Evolutionary conservation across 1,140 invertebrate genomes (phyloP), one percentile per base, ranked within the genome.

Genomic region (Mylabris phalerata): DNA sequence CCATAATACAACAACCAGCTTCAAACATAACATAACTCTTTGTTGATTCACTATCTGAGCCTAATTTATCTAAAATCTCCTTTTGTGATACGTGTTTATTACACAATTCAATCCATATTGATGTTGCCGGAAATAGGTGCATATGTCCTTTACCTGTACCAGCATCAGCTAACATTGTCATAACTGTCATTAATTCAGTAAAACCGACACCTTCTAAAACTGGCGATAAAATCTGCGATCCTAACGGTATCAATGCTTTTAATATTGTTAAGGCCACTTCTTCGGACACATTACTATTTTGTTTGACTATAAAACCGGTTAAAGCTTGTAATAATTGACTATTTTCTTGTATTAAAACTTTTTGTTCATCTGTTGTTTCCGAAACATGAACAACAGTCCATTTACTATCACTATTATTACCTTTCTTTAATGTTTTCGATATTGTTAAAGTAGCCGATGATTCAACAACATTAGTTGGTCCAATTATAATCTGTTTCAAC

Each of bases 121-220:
- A 84, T 26, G 67, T 67, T 3, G 90, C 88, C 60, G 86, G 84
- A 67, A 96, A 93, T 3, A 96, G 72, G 19, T 84, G 77, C 1
- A 83, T 73, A 73, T 96, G 92, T 1, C 92, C 90, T 41, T 80
- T 79, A 25, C 85, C 84, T 7, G 82, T 79, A 19, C 90, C 86
- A 32, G 89, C 87, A 71, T 92, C 88, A 0, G 93, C 92, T 54
- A 96, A 74, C 2, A 86, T 91, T 3, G 89, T 88, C 81, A 87
- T 83, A 59, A 93, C 84, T 60, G 86, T 81, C 79, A 96, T 86
- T 9, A 95, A 77, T 68, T 92, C 88, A 5, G 87, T 82, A 68
- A 93, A 92, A 26, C 88, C 87, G 43, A 82, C 78, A 1, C 82
- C 85, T 69, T 90, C 87, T 26, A 84, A 79, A 48, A 78, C 75